These are phyloP conservation scores for Busseola fusca DNA, from an alignment of 2,888 invertebrate species.

Conservation along the genomic window DNA sequence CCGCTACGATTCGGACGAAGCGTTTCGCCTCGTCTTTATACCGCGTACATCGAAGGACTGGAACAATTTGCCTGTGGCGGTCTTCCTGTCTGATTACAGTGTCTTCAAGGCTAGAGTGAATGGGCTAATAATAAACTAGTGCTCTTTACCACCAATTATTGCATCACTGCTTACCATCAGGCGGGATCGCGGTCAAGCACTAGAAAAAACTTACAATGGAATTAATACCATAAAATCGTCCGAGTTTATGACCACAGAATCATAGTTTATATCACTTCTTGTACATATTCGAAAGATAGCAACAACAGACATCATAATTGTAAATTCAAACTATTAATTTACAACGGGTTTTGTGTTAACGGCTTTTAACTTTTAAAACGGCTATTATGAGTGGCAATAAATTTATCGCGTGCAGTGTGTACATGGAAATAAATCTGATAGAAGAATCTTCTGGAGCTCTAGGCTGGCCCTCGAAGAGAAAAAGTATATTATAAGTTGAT, in stretches of 20 bases:
- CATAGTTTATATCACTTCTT: not conserved
- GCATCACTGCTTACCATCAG: no score
- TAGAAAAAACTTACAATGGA: not conserved
- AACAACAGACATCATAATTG: slow-evolving; percentile 37
- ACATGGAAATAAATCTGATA: slow-evolving; percentile 45
- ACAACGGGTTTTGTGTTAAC: slow-evolving; percentile 67
- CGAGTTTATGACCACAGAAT: not conserved
- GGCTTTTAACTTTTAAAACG: slow-evolving; percentile 72
- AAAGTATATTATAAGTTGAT: no score
- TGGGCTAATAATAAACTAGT: no score
- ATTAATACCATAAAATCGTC: not conserved
- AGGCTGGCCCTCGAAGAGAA: not conserved
- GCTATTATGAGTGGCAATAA: slow-evolving; percentile 75
- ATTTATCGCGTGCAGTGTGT: slow-evolving; percentile 64
- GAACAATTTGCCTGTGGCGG: no score
- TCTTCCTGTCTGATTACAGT: no score
- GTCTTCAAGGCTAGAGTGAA: no score
- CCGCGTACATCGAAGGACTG: no score
- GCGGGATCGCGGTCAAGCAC: no score
- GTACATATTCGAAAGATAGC: not conserved
- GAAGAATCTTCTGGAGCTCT: slow-evolving; percentile 15
- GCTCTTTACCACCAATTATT: no score
- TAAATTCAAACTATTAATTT: slow-evolving; percentile 53
- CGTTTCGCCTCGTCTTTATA: no score
- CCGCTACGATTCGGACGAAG: no score